Percentiles rank a stretch among this genome's conserved stretches.
These are phyloP conservation scores for Procavia capensis DNA, from an alignment of 2,113 vertebrate genomes.

Conservation along the genomic window DNA sequence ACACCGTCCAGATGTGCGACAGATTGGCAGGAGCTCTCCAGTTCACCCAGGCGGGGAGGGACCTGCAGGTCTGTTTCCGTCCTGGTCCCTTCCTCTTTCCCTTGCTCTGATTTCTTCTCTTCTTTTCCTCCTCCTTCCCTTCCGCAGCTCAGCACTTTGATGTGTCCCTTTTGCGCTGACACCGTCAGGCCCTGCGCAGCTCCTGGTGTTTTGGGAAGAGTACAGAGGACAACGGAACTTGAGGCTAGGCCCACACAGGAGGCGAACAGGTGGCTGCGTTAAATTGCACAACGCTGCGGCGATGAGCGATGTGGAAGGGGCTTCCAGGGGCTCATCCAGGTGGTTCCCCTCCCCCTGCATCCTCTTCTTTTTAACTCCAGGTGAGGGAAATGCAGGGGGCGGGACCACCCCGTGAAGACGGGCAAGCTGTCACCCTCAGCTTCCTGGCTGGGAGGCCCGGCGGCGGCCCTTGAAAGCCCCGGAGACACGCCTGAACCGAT, in stretches of 20 bases:
- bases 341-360: background rate
- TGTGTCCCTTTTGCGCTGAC: background rate
- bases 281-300: slow-evolving; percentile 16
- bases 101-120: fast-evolving
- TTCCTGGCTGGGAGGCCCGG: slow-evolving; percentile 82
- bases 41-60: fast-evolving
- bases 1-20: fast-evolving
- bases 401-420: slow-evolving; percentile 83
- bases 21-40: fast-evolving
- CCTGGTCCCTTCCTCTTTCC: fast-evolving
- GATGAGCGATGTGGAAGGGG: slow-evolving; percentile 10
- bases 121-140: fast-evolving
- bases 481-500: slow-evolving; percentile 84
- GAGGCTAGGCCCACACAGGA: background rate
- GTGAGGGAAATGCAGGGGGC: slow-evolving; percentile 84
- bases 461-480: slow-evolving; percentile 85
- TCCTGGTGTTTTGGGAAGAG: fast-evolving
- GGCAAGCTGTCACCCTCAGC: slow-evolving; percentile 83
- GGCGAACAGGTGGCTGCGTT: background rate
- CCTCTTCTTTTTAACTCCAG: slow-evolving; percentile 74
- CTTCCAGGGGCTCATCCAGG: slow-evolving; percentile 72
- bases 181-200: fast-evolving
- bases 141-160: too few species aligned
- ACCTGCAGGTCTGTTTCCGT: fast-evolving
- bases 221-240: fast-evolving